Conservation (phyloP, 2,888 invertebrate species). For the Lamproptera curius region DNA sequence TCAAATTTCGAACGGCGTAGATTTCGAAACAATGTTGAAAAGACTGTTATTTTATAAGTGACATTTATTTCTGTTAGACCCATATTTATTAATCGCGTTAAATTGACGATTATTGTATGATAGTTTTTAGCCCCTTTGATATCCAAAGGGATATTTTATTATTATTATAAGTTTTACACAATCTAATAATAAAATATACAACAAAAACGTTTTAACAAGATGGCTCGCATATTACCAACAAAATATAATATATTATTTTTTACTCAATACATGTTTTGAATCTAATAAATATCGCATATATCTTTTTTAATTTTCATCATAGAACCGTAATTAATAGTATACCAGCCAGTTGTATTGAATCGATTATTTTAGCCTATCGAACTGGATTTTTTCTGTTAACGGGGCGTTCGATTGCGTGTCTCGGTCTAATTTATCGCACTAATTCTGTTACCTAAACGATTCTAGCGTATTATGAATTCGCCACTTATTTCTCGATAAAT, state of each 20-base stretch:
- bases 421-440: constrained; percentile 10
- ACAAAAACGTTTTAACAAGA: too few relatives aligned
- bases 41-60: neutral
- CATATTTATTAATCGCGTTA: neutral
- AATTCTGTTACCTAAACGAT: constrained; percentile 17
- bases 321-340: neutral
- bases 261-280: too few relatives aligned
- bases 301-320: too few relatives aligned
- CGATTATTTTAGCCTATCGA: constrained; percentile 1
- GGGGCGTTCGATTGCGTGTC: constrained; percentile 8
- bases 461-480: constrained; percentile 12
- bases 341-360: constrained; percentile 4
- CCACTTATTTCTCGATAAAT: constrained; percentile 15
- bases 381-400: neutral
- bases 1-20: neutral
- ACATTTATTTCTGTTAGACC: neutral
- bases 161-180: neutral
- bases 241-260: too few relatives aligned
- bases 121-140: neutral
- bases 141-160: neutral
- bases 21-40: neutral
- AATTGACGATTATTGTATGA: neutral
- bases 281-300: too few relatives aligned
- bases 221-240: too few relatives aligned
- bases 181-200: neutral